Evolutionary conservation across 2,113 vertebrate species (phyloP).

Genomic region (Hirundichthys speculiger): DNA sequence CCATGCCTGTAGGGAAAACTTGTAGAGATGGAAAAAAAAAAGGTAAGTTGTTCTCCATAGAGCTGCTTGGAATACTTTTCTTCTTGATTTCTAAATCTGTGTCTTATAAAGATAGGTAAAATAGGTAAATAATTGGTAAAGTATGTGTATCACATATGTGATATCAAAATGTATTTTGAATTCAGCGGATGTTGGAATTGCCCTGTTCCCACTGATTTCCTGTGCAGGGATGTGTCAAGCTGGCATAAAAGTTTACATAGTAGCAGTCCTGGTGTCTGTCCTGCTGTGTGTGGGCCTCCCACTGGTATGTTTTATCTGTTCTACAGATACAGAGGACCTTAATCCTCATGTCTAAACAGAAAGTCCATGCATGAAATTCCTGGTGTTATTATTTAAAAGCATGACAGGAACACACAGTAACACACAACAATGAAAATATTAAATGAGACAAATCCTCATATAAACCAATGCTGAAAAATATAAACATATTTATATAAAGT

Average conservation of each 20-base stretch:
- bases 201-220: constrained; percentile 14
- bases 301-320: constrained; percentile 55
- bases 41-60: too few species aligned
- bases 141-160: too few species aligned
- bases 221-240: constrained; percentile 20
- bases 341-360: constrained; percentile 38
- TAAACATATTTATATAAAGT: neutral
- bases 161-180: neutral
- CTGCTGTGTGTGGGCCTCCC: constrained; percentile 20
- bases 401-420: neutral
- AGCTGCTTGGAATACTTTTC: too few species aligned
- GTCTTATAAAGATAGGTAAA: too few species aligned
- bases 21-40: too few species aligned
- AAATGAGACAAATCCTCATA: neutral
- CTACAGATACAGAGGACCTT: constrained; percentile 12
- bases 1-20: too few species aligned
- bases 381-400: constrained; percentile 26
- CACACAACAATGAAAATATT: too few species aligned
- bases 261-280: constrained; percentile 11
- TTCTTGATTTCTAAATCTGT: too few species aligned
- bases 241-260: constrained; percentile 46
- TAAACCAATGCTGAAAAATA: neutral
- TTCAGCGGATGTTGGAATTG: neutral
- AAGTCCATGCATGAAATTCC: constrained; percentile 29
- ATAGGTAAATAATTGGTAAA: too few species aligned